These are phyloP conservation scores for Epinephelus fuscoguttatus DNA, from an alignment of 2,113 vertebrate genomes.

Conservation along the genomic window DNA sequence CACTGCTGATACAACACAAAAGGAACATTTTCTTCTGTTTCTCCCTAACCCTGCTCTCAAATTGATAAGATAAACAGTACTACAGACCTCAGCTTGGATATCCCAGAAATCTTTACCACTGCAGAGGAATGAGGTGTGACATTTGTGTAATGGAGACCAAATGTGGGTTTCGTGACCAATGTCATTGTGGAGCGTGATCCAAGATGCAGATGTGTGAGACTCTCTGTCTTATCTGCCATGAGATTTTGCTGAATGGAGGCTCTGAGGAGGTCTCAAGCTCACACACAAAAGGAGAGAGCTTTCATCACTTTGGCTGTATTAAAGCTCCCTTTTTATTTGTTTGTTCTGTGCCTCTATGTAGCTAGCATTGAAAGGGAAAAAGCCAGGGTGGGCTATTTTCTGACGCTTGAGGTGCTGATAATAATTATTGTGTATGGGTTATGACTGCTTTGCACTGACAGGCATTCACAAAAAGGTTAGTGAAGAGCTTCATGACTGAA, in stretches of 20 bases:
- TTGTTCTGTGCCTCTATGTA: neutral
- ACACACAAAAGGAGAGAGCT: conserved; percentile 6
- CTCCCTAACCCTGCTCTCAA: neutral
- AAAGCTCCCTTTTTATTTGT: conserved; percentile 36
- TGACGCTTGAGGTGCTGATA: conserved; percentile 6
- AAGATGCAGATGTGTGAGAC: conserved; percentile 18
- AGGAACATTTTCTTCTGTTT: neutral
- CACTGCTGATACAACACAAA: neutral
- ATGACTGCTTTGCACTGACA: conserved; percentile 5
- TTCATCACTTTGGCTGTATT: conserved; percentile 33
- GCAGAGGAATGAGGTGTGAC: conserved; percentile 39
- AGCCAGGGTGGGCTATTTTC: neutral
- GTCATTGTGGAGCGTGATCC: conserved; percentile 20
- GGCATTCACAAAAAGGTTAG: conserved; percentile 22
- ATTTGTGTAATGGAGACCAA: conserved; percentile 35
- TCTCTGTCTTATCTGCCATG: conserved; percentile 30
- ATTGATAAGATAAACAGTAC: conserved; percentile 24
- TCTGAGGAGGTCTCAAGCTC: neutral
- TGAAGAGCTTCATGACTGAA: neutral
- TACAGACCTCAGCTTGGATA: neutral
- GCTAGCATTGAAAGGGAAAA: neutral
- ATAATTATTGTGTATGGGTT: conserved; percentile 28
- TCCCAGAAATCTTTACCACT: conserved; percentile 6
- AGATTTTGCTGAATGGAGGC: neutral
- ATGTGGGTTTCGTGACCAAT: conserved; percentile 3